Base-by-base conservation (phyloP, 2,888 invertebrate species). In the Cryptocheilus praepositus region DNA sequence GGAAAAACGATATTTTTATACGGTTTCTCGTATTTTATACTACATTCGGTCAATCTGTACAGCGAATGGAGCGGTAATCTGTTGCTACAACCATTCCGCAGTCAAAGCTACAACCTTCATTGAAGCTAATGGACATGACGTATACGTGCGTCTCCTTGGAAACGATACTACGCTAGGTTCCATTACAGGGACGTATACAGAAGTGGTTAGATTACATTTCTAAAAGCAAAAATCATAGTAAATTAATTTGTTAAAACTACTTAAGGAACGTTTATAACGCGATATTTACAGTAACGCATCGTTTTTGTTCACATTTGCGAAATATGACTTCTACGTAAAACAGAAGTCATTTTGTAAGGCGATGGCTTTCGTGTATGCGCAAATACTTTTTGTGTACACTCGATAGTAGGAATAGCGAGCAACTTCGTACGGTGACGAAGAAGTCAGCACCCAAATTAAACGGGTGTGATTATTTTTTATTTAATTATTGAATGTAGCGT, bases 121-220 rank as follows among this genome's bases (percentile, higher is more conserved):
- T 71, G 61, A 76, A 36, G 69, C 55, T 65, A 67, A 64, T 69
- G 64, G 61, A 67, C 72, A 63, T 74, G 74, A 74, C 71, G 80
- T 76, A 71, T 19, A 28, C 60, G 16, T 56, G 21, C 60, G 78
- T 79, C 74, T 45, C 77, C 78, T 69, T 79, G 69, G 78, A 80
- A 73, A 79, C 77, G 74, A 72, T 25, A 58, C 49, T 67, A 69
- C 43, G 61, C 59, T 54, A 54, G 49, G 64, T 55, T 18, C 59
- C 58, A 59, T 45, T 19, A 0, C 63, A 79, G 65, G 61, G 16
- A 13, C 36, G 79, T 71, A 52, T n/a, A 13, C 49, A 28, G 36
- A 36, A 36, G 13, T 7, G 11, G 1, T 11, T 36, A 36, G 7
- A 11, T 8, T 36, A 1, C 1, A 11, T 1, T 36, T 11, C 7